phyloP scores from a whole-genome alignment of 2,113 vertebrate species.

The Carassius carassius region DNA sequence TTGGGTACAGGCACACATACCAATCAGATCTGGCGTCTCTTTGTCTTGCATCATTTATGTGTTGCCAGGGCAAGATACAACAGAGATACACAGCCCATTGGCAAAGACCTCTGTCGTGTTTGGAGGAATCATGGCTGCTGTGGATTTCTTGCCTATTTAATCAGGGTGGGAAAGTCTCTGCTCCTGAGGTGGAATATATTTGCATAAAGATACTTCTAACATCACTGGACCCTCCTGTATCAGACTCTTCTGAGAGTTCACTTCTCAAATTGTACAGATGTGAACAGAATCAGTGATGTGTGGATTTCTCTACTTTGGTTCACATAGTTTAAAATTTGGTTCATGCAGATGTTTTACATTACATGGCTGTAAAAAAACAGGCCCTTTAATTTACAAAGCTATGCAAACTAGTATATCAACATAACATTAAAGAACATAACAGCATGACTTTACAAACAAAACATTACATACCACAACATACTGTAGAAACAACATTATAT shows the following conservation, averaged over 20 bases:
- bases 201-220: conserved; percentile 43
- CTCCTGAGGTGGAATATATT: conserved; percentile 56
- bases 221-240: conserved; percentile 18
- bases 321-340: neutral
- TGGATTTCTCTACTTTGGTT: neutral
- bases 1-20: conserved; percentile 58
- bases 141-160: conserved; percentile 54
- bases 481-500: no score
- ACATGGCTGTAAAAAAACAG: neutral
- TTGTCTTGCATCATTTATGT: conserved; percentile 73
- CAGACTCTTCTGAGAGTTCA: conserved; percentile 24
- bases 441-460: no score
- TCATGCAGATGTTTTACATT: neutral
- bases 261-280: neutral
- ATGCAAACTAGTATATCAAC: neutral
- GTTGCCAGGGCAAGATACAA: conserved; percentile 59
- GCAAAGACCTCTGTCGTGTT: conserved; percentile 33
- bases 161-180: conserved; percentile 53
- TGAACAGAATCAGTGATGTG: conserved; percentile 3
- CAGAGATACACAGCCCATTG: conserved; percentile 47
- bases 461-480: no score
- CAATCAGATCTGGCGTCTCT: conserved; percentile 60
- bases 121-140: conserved; percentile 44
- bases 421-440: neutral
- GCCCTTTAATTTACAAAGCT: neutral